These are phyloP conservation scores for Phrynocephalus guinanensis DNA, from an alignment of 2,797 vertebrate species.

Conservation along the genomic window DNA sequence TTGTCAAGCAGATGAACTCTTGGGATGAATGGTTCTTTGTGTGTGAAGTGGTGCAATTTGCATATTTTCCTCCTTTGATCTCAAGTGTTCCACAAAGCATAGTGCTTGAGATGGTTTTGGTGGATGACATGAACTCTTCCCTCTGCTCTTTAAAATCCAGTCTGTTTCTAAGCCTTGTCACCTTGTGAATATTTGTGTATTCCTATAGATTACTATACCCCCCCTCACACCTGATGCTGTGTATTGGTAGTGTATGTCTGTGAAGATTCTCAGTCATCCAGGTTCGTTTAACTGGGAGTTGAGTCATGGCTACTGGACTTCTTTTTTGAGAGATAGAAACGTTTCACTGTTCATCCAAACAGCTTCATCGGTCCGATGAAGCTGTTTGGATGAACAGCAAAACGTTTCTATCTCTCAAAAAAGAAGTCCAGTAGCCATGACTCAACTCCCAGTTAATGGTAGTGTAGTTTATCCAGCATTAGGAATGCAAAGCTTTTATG, in stretches of 20 bases:
- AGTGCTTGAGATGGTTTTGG: not conserved
- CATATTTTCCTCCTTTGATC: conserved; percentile 22
- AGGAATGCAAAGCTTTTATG: not conserved
- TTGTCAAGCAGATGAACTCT: not conserved
- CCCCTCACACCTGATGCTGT: not conserved
- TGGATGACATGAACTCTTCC: not conserved
- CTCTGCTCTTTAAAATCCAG: conserved; percentile 13
- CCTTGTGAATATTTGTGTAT: not conserved
- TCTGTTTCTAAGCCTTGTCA: conserved; percentile 18
- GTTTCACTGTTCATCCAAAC: too few species aligned
- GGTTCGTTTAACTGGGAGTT: too few species aligned
- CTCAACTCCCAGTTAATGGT: too few species aligned
- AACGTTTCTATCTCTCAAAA: too few species aligned
- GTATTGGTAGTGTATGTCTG: not conserved
- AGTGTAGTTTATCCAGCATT: not conserved
- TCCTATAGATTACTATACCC: not conserved
- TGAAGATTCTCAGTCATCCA: too few species aligned
- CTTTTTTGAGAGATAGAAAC: too few species aligned
- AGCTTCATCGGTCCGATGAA: too few species aligned
- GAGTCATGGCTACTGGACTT: too few species aligned
- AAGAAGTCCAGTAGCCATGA: too few species aligned
- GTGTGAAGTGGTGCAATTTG: not conserved
- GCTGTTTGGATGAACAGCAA: too few species aligned
- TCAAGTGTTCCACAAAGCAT: conserved; percentile 3
- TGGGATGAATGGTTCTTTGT: conserved; percentile 22